A percentile compares a stretch with the other conserved stretches of the same genome.
phyloP scores from a whole-genome alignment of 2,113 vertebrate genomes.

The Rhynchopsitta pachyrhyncha region DNA sequence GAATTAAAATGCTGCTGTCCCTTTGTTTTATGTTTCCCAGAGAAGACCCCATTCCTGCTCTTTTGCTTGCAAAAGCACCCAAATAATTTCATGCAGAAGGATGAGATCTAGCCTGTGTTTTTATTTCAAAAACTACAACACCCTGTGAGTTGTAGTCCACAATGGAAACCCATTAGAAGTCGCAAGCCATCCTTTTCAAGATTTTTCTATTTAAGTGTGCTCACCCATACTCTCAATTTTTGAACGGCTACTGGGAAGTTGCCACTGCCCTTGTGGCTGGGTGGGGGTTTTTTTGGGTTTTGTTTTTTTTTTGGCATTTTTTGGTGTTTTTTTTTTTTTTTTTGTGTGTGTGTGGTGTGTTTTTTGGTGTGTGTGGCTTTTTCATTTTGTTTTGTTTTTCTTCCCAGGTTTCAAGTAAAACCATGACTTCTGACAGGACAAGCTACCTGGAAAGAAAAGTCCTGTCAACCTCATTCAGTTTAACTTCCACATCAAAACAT shows the following conservation, averaged over 20 bases:
- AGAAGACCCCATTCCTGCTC: neutral
- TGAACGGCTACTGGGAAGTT: neutral
- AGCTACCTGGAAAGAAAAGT: neutral
- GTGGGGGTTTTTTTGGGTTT: neutral
- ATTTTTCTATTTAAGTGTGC: neutral
- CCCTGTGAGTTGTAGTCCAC: neutral
- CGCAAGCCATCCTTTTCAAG: neutral
- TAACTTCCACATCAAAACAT: neutral
- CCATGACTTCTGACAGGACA: neutral
- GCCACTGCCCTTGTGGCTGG: neutral
- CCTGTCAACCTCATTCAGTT: neutral
- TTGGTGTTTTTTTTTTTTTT: neutral
- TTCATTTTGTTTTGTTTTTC: neutral
- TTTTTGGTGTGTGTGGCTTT: too few relatives aligned
- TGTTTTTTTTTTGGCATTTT: neutral
- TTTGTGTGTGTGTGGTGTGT: too few relatives aligned
- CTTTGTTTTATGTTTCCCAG: neutral
- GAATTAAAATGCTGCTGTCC: neutral
- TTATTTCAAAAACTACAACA: neutral
- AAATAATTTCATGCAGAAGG: neutral
- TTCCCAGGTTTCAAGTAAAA: neutral
- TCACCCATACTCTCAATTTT: neutral
- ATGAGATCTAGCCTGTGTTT: neutral
- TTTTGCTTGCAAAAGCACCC: neutral
- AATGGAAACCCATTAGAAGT: neutral